phyloP scores from a whole-genome alignment of 2,113 vertebrate genomes.

The Alouatta palliata region DNA sequence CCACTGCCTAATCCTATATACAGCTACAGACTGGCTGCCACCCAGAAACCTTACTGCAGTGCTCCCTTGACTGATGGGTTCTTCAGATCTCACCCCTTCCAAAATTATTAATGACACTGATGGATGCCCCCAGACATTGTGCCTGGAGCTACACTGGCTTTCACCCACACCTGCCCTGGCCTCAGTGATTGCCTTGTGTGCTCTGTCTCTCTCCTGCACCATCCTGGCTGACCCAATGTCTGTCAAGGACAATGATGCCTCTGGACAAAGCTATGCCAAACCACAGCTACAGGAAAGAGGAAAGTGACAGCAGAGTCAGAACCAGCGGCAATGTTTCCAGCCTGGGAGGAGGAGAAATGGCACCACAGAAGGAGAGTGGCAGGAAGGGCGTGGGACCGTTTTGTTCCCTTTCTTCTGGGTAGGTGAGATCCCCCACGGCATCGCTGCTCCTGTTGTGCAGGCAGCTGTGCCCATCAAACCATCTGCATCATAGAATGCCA shows the following conservation, averaged over 20 bases:
- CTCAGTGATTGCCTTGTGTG: not conserved
- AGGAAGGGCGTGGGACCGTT: not conserved
- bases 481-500: not conserved
- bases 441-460: not conserved
- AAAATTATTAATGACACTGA: not conserved
- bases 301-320: not conserved
- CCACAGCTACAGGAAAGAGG: not conserved
- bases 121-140: not conserved
- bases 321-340: not conserved
- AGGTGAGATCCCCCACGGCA: not conserved
- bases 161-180: not conserved
- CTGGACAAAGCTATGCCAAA: not conserved
- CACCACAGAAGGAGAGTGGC: not conserved
- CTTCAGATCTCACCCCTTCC: not conserved
- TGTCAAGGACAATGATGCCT: not conserved
- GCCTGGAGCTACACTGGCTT: not conserved
- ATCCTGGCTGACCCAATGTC: not conserved
- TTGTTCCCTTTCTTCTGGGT: not conserved
- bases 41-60: not conserved
- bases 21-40: not conserved
- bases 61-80: not conserved
- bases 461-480: constrained; percentile 44
- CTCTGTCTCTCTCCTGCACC: not conserved
- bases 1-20: not conserved
- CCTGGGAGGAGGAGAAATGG: not conserved